Evolutionary conservation across 1,140 invertebrate species (phyloP).

Genomic region (Coptotermes formosanus): DNA sequence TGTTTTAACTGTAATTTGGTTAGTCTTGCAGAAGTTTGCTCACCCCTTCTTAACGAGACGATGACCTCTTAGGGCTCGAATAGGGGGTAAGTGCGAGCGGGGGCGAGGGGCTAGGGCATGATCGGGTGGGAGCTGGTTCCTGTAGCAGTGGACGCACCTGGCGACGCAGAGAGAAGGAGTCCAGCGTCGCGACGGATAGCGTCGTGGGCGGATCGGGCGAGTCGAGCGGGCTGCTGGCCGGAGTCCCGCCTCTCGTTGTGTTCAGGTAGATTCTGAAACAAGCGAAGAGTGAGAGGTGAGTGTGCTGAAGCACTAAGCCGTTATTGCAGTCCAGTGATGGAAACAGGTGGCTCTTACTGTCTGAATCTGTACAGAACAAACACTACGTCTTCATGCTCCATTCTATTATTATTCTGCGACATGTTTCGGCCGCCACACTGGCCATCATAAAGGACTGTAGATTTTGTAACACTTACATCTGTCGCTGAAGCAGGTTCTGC

Average conservation of each 20-base stretch:
- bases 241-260: constrained; percentile 55
- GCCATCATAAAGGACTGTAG: background rate
- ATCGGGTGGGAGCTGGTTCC: constrained; percentile 32
- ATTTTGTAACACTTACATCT: constrained; percentile 73
- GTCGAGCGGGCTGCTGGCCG: constrained; percentile 68
- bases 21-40: background rate
- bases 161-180: constrained; percentile 57
- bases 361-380: too few relatives aligned
- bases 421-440: too few relatives aligned
- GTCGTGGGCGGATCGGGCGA: constrained; percentile 56
- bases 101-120: constrained; percentile 20
- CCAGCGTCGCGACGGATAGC: constrained; percentile 56
- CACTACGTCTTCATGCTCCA: too few relatives aligned
- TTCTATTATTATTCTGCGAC: too few relatives aligned
- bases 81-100: background rate
- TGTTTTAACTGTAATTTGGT: too few relatives aligned
- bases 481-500: constrained; percentile 82
- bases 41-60: background rate
- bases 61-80: constrained; percentile 10
- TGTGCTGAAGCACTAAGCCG: too few relatives aligned
- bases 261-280: constrained; percentile 66
- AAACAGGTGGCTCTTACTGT: too few relatives aligned
- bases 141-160: constrained; percentile 45
- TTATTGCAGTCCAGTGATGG: too few relatives aligned
- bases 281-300: background rate